A percentile compares a stretch with the other conserved stretches of the same genome.
Conservation (phyloP, 2,888 invertebrate species). For the Polyommatus iphigenia region DNA sequence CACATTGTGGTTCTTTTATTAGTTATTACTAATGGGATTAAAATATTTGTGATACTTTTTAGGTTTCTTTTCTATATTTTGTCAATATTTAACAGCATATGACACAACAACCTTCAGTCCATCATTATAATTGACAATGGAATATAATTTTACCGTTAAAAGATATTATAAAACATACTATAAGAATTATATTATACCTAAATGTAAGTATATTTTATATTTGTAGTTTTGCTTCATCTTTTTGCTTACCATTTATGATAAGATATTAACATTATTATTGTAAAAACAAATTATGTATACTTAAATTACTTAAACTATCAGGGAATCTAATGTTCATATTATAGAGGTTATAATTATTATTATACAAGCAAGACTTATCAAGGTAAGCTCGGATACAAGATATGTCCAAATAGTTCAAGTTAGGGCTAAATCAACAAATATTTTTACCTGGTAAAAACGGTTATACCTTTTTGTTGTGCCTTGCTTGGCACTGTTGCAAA, state of each 20-base stretch:
- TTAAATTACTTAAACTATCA: background rate
- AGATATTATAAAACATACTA: background rate
- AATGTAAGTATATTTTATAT: conserved; percentile 28
- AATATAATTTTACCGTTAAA: conserved; percentile 2
- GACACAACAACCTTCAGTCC: background rate
- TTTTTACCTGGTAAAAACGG: too few relatives aligned
- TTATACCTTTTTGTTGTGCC: too few relatives aligned
- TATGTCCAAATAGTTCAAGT: too few relatives aligned
- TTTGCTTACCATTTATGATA: background rate
- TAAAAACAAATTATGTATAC: background rate
- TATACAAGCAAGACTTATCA: background rate
- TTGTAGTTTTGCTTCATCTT: conserved; percentile 28
- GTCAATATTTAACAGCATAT: background rate
- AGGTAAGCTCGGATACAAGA: background rate
- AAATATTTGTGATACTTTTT: conserved; percentile 35
- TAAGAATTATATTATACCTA: background rate
- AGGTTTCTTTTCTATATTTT: conserved; percentile 5
- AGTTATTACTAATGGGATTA: background rate
- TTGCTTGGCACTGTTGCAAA: too few relatives aligned
- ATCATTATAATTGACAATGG: background rate
- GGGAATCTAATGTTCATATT: background rate
- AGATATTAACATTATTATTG: conserved; percentile 4
- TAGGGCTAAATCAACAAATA: too few relatives aligned
- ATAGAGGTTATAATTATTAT: background rate
- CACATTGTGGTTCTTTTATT: background rate